These are phyloP conservation scores for Drosophila anomelani DNA, from an alignment of 2,888 invertebrate genomes.

Conservation along the genomic window DNA sequence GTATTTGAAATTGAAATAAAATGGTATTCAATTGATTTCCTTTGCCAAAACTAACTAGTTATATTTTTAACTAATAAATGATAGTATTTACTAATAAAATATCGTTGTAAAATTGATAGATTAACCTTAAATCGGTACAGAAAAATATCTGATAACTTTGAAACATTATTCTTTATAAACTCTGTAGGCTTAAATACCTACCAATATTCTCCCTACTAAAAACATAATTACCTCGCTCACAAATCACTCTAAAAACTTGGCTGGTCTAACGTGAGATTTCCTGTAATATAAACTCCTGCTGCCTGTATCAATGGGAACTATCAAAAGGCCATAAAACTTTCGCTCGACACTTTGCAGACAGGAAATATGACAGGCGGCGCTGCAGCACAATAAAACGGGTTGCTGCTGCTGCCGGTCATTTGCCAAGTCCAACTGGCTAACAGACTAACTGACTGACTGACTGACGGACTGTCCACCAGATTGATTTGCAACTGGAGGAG, in stretches of 20 bases:
- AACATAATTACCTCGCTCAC: slow-evolving; percentile 3
- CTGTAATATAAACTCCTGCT: slow-evolving; percentile 37
- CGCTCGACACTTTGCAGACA: slow-evolving; percentile 50
- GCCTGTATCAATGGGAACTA: slow-evolving; percentile 37
- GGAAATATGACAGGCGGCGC: slow-evolving; percentile 49
- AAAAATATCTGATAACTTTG: background rate
- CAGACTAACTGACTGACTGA: slow-evolving; percentile 30
- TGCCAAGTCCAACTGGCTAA: slow-evolving; percentile 35
- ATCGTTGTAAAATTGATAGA: background rate
- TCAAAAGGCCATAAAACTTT: slow-evolving; percentile 48
- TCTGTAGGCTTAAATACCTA: background rate
- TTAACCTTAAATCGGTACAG: background rate
- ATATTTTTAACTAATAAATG: background rate
- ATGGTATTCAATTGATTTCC: background rate
- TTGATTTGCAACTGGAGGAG: slow-evolving; percentile 67
- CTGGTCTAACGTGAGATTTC: slow-evolving; percentile 33
- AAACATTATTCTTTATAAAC: background rate
- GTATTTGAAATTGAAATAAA: background rate
- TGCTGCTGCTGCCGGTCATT: slow-evolving; percentile 49
- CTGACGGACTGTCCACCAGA: slow-evolving; percentile 47
- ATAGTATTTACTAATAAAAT: background rate
- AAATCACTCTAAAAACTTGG: slow-evolving; percentile 7
- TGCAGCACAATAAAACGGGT: slow-evolving; percentile 30
- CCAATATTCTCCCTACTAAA: background rate
- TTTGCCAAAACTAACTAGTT: background rate